Conservation (phyloP, 37 sponge, comb jelly and placozoan species). For the Corticium candelabrum region DNA sequence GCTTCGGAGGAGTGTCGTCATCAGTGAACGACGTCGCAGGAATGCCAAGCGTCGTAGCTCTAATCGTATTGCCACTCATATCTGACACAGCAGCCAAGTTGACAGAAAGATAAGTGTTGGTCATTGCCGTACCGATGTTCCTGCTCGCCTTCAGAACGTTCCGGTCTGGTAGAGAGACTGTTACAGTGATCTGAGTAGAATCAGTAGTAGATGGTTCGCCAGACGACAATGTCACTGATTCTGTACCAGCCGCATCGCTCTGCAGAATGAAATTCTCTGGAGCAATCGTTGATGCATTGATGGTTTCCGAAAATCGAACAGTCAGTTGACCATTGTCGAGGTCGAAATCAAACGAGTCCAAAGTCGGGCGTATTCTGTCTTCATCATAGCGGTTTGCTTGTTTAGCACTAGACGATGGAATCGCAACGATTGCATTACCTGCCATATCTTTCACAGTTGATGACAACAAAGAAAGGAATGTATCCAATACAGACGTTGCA, state of each 20-base stretch:
- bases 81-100: not conserved
- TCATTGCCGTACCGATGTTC: not conserved
- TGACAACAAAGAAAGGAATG: constrained; percentile 33
- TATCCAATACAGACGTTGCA: constrained; percentile 40
- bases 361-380: constrained; percentile 50
- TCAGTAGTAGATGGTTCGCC: not conserved
- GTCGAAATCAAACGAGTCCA: constrained; percentile 54
- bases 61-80: not conserved
- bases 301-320: not conserved
- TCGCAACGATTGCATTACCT: constrained; percentile 46
- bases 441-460: constrained; percentile 51
- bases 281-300: constrained; percentile 1
- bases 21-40: not conserved
- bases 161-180: not conserved
- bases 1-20: not conserved
- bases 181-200: not conserved
- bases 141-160: not conserved
- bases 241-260: not conserved
- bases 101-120: not conserved
- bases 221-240: not conserved
- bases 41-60: not conserved
- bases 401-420: constrained; percentile 26
- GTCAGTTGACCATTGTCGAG: constrained; percentile 23
- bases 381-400: constrained; percentile 13
- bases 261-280: not conserved